Evolutionary conservation across 2,113 vertebrate genomes (phyloP).

Genomic region (Aldabrachelys gigantea): DNA sequence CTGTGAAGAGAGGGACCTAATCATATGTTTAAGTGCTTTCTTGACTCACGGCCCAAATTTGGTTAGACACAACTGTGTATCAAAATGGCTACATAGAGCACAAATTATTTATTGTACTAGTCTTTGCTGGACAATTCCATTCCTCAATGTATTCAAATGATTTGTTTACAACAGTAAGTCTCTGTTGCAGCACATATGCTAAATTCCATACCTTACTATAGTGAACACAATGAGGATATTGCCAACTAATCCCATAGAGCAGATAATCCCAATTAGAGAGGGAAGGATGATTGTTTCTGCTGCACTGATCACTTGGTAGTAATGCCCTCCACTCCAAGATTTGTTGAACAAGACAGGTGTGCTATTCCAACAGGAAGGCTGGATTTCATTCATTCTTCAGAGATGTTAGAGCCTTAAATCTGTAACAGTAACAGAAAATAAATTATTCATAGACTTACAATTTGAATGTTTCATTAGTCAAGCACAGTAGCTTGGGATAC

Average conservation of each 20-base stretch:
- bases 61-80: neutral
- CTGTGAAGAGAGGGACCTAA: neutral
- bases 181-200: neutral
- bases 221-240: constrained; percentile 73
- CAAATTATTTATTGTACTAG: neutral
- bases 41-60: neutral
- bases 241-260: constrained; percentile 66
- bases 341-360: constrained; percentile 39
- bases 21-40: neutral
- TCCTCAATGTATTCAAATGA: neutral
- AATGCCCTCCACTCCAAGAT: constrained; percentile 38
- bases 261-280: constrained; percentile 71
- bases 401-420: neutral
- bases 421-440: constrained; percentile 29
- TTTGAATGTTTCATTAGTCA: neutral
- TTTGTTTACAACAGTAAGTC: neutral
- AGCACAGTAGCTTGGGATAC: neutral
- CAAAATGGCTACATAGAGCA: neutral
- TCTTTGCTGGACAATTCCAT: neutral
- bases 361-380: constrained; percentile 48
- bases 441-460: neutral
- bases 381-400: constrained; percentile 57
- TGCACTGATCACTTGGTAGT: constrained; percentile 40
- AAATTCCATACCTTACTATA: constrained; percentile 61
- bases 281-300: constrained; percentile 73